Evolutionary conservation across 64 coral and sea anemone species (phyloP).

Genomic region (Montipora sp.): DNA sequence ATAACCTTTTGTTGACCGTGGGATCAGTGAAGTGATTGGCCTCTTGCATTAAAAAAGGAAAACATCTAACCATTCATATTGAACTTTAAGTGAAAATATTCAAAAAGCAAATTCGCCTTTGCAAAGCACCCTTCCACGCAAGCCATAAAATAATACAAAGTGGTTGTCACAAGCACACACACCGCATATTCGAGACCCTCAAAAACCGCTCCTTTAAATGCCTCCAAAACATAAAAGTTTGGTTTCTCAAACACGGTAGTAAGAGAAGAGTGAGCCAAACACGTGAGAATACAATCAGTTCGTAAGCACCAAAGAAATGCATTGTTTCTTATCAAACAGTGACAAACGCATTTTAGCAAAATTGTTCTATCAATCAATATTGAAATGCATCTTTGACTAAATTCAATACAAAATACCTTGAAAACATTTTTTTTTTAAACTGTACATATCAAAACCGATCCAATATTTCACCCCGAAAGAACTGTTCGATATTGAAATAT

Average conservation of each 20-base stretch:
- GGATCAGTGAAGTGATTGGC: neutral
- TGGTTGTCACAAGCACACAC: neutral
- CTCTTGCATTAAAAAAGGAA: neutral
- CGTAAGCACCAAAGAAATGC: neutral
- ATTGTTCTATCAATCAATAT: neutral
- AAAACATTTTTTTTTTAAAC: neutral
- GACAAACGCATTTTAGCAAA: conserved; percentile 23
- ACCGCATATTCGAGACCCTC: neutral
- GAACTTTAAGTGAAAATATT: too few species aligned
- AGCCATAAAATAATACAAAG: too few species aligned
- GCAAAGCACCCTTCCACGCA: too few species aligned
- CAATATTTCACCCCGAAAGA: neutral
- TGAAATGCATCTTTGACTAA: neutral
- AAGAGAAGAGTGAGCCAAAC: neutral
- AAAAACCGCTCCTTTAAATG: neutral
- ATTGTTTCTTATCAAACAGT: neutral
- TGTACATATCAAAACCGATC: neutral
- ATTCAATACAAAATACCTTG: neutral
- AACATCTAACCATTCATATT: too few species aligned
- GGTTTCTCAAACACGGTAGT: neutral
- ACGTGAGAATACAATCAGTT: neutral
- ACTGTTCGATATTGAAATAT: neutral
- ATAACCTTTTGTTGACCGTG: neutral
- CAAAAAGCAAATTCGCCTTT: too few species aligned
- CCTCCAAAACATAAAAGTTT: neutral